Conservation (phyloP, 1,140 invertebrate species). For the Pectinophora gossypiella region DNA sequence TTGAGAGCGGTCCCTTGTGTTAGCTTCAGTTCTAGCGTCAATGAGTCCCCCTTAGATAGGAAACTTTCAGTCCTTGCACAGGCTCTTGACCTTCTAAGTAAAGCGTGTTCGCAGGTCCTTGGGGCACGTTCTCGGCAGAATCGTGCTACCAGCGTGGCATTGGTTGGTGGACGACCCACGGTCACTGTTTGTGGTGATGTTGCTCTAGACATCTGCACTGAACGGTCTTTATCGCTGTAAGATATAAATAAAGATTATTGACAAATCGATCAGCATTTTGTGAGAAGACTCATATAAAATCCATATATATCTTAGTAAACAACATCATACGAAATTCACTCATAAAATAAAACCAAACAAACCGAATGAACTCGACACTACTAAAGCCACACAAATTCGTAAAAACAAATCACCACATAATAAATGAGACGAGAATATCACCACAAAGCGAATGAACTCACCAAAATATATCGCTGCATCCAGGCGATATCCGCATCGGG, state of each 20-base stretch:
- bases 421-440: not conserved
- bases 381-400: not conserved
- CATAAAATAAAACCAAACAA: not conserved
- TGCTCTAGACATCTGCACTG: slow-evolving; percentile 62
- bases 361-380: not conserved
- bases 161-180: slow-evolving; percentile 76
- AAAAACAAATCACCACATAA: not conserved
- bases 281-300: too few species aligned
- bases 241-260: too few species aligned
- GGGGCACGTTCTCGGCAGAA: slow-evolving; percentile 87
- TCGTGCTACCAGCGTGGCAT: slow-evolving; percentile 83
- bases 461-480: slow-evolving; percentile 89
- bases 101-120: slow-evolving; percentile 85
- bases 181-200: slow-evolving; percentile 69
- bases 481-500: slow-evolving; percentile 83
- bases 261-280: too few species aligned
- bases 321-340: not conserved
- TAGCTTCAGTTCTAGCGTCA: slow-evolving; percentile 87
- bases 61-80: slow-evolving; percentile 90
- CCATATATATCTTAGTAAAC: too few species aligned
- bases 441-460: slow-evolving; percentile 50
- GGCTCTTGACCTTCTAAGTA: slow-evolving; percentile 78
- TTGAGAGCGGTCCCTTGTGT: slow-evolving; percentile 89
- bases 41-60: slow-evolving; percentile 85
- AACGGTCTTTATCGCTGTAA: slow-evolving; percentile 66